These are phyloP conservation scores for Neoseiulus cucumeris DNA, from an alignment of 1,140 invertebrate species.

Conservation along the genomic window DNA sequence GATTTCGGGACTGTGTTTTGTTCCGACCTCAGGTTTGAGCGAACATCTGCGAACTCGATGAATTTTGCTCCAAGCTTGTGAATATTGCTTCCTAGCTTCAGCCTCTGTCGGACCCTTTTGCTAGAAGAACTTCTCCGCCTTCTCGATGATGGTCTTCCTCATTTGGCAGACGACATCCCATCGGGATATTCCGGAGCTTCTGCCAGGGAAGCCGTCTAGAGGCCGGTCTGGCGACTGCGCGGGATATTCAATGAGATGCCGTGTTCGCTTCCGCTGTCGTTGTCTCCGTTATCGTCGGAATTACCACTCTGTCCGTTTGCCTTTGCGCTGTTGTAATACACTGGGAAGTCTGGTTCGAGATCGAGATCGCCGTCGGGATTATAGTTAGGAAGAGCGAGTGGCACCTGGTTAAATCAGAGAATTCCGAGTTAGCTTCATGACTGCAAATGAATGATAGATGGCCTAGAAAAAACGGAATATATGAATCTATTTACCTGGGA, in stretches of 20 bases:
- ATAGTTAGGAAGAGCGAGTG: conserved; percentile 20
- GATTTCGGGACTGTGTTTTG: no score
- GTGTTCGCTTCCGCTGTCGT: conserved; percentile 7
- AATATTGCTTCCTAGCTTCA: no score
- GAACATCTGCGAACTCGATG: no score
- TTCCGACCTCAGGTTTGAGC: no score
- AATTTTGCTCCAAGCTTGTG: no score
- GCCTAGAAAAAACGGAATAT: neutral
- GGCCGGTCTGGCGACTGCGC: conserved; percentile 1
- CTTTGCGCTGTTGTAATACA: conserved; percentile 11
- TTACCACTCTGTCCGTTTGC: neutral
- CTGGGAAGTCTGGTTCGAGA: conserved; percentile 14
- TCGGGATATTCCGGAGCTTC: no score
- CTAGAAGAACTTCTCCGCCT: no score
- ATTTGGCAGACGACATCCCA: no score
- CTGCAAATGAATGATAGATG: no score
- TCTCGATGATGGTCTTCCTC: no score
- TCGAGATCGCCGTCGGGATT: conserved; percentile 18
- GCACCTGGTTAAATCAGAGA: conserved; percentile 15
- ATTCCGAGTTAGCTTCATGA: no score
- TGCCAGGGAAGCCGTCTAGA: neutral
- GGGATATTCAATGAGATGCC: conserved; percentile 11
- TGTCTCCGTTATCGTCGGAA: conserved; percentile 6
- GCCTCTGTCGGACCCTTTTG: no score
- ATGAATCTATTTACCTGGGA: conserved; percentile 13